phyloP scores from a whole-genome alignment of 2,113 vertebrate species.

The Acanthochromis polyacanthus region DNA sequence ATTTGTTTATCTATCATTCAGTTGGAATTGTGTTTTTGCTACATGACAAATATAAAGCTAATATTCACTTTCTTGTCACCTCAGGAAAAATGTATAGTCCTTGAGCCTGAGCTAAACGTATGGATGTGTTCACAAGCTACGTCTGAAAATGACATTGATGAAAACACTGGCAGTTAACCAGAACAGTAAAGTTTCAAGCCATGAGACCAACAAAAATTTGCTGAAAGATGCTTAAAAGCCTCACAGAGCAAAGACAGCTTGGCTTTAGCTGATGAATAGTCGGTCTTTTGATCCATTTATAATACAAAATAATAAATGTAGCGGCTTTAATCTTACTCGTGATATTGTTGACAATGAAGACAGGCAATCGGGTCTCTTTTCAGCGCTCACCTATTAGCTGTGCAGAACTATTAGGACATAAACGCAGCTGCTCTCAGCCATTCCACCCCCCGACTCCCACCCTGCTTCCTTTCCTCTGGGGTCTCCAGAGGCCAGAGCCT shows the following conservation, averaged over 20 bases:
- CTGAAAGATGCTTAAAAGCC: background rate
- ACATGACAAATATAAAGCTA: too few relatives aligned
- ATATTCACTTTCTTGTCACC: too few relatives aligned
- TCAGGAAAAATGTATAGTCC: too few relatives aligned
- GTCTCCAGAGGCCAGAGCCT: conserved; percentile 71
- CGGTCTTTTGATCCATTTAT: too few relatives aligned
- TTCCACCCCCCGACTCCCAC: background rate
- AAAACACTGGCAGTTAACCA: background rate
- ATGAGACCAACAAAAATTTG: background rate
- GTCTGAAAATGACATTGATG: background rate
- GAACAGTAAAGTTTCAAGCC: background rate
- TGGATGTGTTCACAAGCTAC: background rate
- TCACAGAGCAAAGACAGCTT: background rate
- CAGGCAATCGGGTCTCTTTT: conserved; percentile 9
- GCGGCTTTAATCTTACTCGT: conserved; percentile 12
- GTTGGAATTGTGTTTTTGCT: too few relatives aligned
- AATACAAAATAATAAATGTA: background rate
- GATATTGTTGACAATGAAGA: background rate
- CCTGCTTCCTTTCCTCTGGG: conserved; percentile 57
- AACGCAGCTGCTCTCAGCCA: conserved; percentile 56
- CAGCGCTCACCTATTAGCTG: conserved; percentile 16
- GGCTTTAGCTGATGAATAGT: background rate
- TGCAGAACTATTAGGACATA: conserved; percentile 19
- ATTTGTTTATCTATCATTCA: background rate
- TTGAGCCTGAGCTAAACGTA: too few relatives aligned